phyloP scores from a whole-genome alignment of 2,113 vertebrate genomes.

The Oophaga pumilio region DNA sequence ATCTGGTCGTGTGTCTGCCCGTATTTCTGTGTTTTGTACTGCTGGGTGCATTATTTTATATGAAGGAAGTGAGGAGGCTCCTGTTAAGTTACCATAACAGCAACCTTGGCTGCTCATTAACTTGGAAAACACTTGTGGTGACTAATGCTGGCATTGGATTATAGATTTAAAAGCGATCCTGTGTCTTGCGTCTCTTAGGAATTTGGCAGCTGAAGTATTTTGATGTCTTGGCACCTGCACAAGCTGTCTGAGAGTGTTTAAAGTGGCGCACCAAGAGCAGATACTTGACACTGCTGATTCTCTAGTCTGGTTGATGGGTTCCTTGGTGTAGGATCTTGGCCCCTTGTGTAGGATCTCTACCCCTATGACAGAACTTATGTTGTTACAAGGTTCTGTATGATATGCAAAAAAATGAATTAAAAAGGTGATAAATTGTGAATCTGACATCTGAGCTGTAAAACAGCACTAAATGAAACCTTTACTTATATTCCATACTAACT shows the following conservation, averaged over 20 bases:
- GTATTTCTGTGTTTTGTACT: neutral
- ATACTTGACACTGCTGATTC: constrained; percentile 13
- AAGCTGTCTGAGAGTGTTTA: constrained; percentile 2
- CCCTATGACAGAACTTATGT: too few relatives aligned
- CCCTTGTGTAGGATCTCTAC: too few relatives aligned
- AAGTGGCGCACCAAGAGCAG: constrained; percentile 15
- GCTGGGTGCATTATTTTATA: neutral
- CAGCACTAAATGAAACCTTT: too few relatives aligned
- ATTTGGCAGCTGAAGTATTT: constrained; percentile 8
- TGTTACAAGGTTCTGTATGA: too few relatives aligned
- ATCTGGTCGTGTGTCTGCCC: neutral
- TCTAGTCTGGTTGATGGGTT: neutral
- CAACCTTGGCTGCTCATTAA: constrained; percentile 20
- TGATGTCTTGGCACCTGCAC: constrained; percentile 15
- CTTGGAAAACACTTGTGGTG: constrained; percentile 29
- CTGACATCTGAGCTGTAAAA: too few relatives aligned
- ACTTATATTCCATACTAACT: too few relatives aligned
- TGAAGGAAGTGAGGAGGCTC: constrained; percentile 12
- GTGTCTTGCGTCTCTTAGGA: constrained; percentile 16
- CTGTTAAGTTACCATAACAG: constrained; percentile 17
- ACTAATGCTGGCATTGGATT: constrained; percentile 11
- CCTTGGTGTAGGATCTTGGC: neutral
- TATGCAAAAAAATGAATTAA: too few relatives aligned
- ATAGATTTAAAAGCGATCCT: constrained; percentile 10
- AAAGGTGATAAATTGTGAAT: too few relatives aligned